These are phyloP conservation scores for Saccostrea echinata DNA, from an alignment of 1,140 invertebrate species.

Conservation along the genomic window DNA sequence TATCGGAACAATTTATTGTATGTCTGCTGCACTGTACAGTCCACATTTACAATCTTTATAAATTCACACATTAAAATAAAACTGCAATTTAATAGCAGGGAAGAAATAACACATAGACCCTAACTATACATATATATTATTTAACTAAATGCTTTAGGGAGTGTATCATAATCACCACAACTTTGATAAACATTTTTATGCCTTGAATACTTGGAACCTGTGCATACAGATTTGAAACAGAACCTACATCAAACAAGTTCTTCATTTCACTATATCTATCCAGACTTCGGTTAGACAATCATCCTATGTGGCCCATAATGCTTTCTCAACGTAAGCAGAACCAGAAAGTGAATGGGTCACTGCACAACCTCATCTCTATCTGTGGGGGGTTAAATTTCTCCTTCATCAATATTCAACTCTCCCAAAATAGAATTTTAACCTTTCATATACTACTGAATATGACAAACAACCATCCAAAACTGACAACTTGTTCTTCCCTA, in stretches of 20 bases:
- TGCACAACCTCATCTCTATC: constrained; percentile 50
- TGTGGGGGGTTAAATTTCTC: constrained; percentile 56
- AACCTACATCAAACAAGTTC: too few relatives aligned
- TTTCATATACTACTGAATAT: constrained; percentile 42
- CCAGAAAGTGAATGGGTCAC: constrained; percentile 40
- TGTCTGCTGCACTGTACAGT: not conserved
- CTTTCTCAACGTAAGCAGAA: constrained; percentile 4
- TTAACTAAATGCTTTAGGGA: too few relatives aligned
- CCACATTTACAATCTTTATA: not conserved
- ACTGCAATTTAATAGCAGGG: too few relatives aligned
- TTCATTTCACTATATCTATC: constrained; percentile 40
- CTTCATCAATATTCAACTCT: constrained; percentile 46
- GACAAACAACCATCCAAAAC: constrained; percentile 43
- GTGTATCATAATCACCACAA: too few relatives aligned
- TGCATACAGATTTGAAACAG: too few relatives aligned
- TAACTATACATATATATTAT: too few relatives aligned
- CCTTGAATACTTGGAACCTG: too few relatives aligned
- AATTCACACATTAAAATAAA: too few relatives aligned
- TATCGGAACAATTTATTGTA: not conserved
- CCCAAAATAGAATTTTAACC: constrained; percentile 48
- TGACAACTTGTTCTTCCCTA: constrained; percentile 23
- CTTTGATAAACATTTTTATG: too few relatives aligned
- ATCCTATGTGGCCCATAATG: constrained; percentile 50
- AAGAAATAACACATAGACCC: too few relatives aligned
- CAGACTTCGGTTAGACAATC: constrained; percentile 42